Conservation (phyloP, 2,113 vertebrate species). For the Chaetops frenatus region DNA sequence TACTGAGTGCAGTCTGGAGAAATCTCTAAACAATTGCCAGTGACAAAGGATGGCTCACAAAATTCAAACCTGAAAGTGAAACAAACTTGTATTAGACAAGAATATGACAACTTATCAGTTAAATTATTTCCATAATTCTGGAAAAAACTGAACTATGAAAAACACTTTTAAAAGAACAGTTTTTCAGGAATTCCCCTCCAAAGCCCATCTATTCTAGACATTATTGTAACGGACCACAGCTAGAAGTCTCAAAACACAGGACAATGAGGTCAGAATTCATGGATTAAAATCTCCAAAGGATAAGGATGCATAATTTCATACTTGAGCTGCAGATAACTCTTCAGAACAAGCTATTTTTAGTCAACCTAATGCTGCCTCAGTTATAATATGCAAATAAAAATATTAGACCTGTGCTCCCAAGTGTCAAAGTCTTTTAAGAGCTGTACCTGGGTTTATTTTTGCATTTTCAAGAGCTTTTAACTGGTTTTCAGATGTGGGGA, state of each 20-base stretch:
- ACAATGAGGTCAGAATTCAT: not conserved
- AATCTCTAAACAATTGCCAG: constrained; percentile 93
- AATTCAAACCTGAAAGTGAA: constrained; percentile 87
- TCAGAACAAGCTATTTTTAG: not conserved
- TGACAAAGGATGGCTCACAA: constrained; percentile 92
- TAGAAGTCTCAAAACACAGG: not conserved
- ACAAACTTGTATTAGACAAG: not conserved
- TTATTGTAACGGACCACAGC: not conserved
- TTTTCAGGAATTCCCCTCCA: not conserved
- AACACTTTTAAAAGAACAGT: not conserved
- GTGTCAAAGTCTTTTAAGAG: not conserved
- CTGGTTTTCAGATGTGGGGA: not conserved
- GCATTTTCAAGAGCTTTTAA: not conserved
- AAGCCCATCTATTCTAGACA: not conserved
- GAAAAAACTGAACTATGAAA: not conserved
- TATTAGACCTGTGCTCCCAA: not conserved
- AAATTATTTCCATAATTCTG: not conserved
- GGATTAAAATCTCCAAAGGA: not conserved
- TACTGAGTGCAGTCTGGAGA: constrained; percentile 88
- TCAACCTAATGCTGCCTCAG: not conserved
- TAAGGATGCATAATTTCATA: not conserved
- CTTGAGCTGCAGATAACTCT: not conserved
- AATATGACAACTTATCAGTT: not conserved
- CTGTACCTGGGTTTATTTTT: not conserved
- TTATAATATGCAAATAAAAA: not conserved